These are phyloP conservation scores for Rhodophaea formosa DNA, from an alignment of 2,888 invertebrate species.

Conservation along the genomic window DNA sequence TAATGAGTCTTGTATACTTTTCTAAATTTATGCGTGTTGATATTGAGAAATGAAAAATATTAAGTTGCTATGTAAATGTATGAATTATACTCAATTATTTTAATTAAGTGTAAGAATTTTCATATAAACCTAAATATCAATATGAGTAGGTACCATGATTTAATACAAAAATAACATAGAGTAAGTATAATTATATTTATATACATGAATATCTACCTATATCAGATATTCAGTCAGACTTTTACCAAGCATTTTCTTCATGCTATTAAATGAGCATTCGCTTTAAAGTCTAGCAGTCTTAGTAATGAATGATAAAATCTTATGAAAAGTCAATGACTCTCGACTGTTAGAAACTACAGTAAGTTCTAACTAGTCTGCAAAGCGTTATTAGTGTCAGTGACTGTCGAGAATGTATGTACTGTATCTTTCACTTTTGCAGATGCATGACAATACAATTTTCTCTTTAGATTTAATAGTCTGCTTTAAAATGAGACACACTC, in stretches of 20 bases:
- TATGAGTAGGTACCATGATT: too few species aligned
- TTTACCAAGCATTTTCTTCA: too few species aligned
- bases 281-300: background rate
- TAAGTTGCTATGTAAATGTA: background rate
- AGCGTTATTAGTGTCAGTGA: slow-evolving; percentile 28
- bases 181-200: too few species aligned
- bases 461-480: background rate
- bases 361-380: slow-evolving; percentile 30
- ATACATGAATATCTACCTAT: too few species aligned
- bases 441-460: background rate
- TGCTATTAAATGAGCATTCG: too few species aligned
- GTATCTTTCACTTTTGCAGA: slow-evolving; percentile 30
- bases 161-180: too few species aligned
- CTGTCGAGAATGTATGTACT: slow-evolving; percentile 32
- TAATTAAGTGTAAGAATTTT: too few species aligned
- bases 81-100: background rate
- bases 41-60: background rate
- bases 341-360: slow-evolving; percentile 22
- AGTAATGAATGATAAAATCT: background rate
- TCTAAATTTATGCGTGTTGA: background rate
- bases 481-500: background rate
- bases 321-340: slow-evolving; percentile 1
- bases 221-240: background rate
- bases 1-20: slow-evolving; percentile 4
- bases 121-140: too few species aligned